Percentiles rank a stretch among this genome's conserved stretches.
phyloP scores from a whole-genome alignment of 2,888 invertebrate genomes.

The Tipula unca region DNA sequence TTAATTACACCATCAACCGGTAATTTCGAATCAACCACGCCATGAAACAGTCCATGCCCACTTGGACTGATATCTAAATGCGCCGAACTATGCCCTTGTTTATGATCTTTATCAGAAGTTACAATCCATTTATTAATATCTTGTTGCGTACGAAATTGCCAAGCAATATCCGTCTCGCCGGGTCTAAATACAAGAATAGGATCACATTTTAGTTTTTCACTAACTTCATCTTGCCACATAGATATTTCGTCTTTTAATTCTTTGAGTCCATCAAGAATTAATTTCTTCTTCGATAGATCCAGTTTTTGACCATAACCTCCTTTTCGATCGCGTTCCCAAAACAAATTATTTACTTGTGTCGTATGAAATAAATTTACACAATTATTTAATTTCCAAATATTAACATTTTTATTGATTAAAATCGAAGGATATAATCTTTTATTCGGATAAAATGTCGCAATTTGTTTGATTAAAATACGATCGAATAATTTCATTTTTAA shows the following conservation, averaged over 20 bases:
- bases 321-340: conserved; percentile 41
- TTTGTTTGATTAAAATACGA: neutral
- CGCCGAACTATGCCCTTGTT: conserved; percentile 67
- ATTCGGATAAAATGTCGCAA: neutral
- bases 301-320: conserved; percentile 35
- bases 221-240: conserved; percentile 58
- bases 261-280: conserved; percentile 54
- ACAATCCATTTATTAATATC: conserved; percentile 62
- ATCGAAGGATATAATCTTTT: neutral
- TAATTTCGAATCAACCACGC: conserved; percentile 56
- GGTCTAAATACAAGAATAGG: conserved; percentile 46
- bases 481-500: neutral
- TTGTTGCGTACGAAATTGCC: conserved; percentile 57
- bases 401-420: neutral
- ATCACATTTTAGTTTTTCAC: conserved; percentile 54
- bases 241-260: conserved; percentile 58
- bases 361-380: conserved; percentile 31
- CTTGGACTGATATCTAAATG: conserved; percentile 55
- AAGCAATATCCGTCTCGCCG: conserved; percentile 64
- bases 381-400: neutral
- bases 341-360: conserved; percentile 32
- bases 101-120: conserved; percentile 71
- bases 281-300: conserved; percentile 42
- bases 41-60: conserved; percentile 65
- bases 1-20: conserved; percentile 75